Conservation (phyloP, 1,140 invertebrate genomes). For the Microplitis demolitor region DNA sequence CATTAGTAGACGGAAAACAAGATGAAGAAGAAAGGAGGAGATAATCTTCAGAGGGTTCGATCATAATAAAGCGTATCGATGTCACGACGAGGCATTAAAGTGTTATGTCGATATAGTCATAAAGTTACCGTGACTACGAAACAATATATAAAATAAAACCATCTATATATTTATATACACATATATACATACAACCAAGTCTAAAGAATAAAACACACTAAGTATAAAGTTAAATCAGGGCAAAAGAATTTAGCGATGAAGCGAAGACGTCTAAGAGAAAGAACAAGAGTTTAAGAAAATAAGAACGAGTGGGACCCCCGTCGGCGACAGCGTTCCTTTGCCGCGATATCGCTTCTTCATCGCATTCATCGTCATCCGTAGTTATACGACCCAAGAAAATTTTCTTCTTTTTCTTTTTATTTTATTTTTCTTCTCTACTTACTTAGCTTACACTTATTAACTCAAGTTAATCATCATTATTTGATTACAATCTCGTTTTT, state of each 20-base stretch:
- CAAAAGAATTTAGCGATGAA: not conserved
- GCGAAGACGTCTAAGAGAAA: not conserved
- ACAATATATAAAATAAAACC: not conserved
- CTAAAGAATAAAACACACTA: not conserved
- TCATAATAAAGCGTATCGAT: not conserved
- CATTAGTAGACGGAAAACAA: not conserved
- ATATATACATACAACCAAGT: not conserved
- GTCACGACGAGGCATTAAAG: constrained; percentile 12
- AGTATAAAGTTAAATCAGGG: constrained; percentile 1
- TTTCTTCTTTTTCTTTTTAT: not conserved
- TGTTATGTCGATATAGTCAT: constrained; percentile 24
- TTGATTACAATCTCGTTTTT: constrained; percentile 18
- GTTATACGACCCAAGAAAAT: too few species aligned
- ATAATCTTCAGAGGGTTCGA: not conserved
- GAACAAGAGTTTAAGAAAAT: too few species aligned
- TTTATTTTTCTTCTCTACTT: not conserved
- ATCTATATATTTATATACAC: not conserved
- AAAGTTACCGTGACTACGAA: not conserved
- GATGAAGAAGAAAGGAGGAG: not conserved
- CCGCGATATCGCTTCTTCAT: constrained; percentile 16
- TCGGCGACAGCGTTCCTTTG: constrained; percentile 43
- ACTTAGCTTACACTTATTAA: not conserved
- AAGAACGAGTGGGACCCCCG: constrained; percentile 36
- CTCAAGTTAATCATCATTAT: constrained; percentile 19
- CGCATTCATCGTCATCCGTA: constrained; percentile 14